Base-by-base conservation (phyloP, 2,113 vertebrate species). In the Scopus umbretta region DNA sequence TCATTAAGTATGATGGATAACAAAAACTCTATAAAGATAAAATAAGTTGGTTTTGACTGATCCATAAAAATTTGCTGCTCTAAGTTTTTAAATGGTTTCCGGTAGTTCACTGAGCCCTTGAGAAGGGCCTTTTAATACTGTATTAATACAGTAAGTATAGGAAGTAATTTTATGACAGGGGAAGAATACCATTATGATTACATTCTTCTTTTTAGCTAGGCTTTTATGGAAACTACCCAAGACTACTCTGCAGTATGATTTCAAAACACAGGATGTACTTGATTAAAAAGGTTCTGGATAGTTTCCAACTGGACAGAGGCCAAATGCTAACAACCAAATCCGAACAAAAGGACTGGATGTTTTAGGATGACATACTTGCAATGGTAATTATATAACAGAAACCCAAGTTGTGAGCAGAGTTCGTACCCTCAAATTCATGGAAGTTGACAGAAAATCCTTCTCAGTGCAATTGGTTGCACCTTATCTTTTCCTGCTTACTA, bases 141-240 rank as follows among this genome's bases (percentile, higher is more conserved):
- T 75, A 94, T 91, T 97, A 97, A 95, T 93, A 88, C 65, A 82
- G 23, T 89, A 97, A 96, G 85, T 93, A 92, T 79, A 96, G 85
- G 87, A 97, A 94, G 81, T 88, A 43, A 87, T 96, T 97, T 97
- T 95, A 97, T 81, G 90, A 84, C 55, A 94, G 88, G 58, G 56
- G 62, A 98, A 97, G 83, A 96, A 97, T 58, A 93, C 81, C 75
- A 92, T 96, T 95, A 97, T 73, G 91, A 86, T 92, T 96, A 91
- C 56, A 93, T 95, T 86, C 95, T 91, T 88, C 93, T 96, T 97
- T 97, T 95, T 53, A 96, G 89, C 83, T 80, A 61, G 67, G 92
- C 85, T 97, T 98, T 96, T 96, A 97, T 97, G 95, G 79, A 97
- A 97, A 97, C 62, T 88, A 88, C 94, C 58, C 78, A 94, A 95